These are phyloP conservation scores for Oxyteleia sp. DNA, from an alignment of 2,888 invertebrate genomes.

Conservation along the genomic window DNA sequence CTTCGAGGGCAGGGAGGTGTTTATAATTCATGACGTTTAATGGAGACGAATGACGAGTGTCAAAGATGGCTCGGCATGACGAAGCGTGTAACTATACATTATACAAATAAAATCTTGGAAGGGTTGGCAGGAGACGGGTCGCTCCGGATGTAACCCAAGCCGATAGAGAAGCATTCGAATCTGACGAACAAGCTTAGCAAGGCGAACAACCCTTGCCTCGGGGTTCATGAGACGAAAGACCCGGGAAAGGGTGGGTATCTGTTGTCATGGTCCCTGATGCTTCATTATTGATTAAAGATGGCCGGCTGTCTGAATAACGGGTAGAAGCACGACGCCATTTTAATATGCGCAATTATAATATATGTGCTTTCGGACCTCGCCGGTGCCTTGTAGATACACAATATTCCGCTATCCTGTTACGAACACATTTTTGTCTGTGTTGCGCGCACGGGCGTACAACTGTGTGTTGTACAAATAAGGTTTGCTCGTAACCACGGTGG, in stretches of 20 bases:
- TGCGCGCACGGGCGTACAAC: constrained; percentile 8
- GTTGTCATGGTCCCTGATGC: constrained; percentile 88
- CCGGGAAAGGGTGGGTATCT: constrained; percentile 85
- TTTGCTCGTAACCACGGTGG: constrained; percentile 34
- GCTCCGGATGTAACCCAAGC: constrained; percentile 81
- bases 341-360: constrained; percentile 87
- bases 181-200: constrained; percentile 80
- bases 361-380: constrained; percentile 81
- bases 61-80: constrained; percentile 64
- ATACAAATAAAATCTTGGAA: constrained; percentile 68
- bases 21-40: constrained; percentile 64
- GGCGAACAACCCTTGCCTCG: constrained; percentile 84
- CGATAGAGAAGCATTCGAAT: constrained; percentile 75
- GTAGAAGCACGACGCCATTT: constrained; percentile 84
- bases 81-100: constrained; percentile 54
- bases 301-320: constrained; percentile 81
- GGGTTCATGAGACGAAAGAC: constrained; percentile 83
- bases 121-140: constrained; percentile 69
- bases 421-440: constrained; percentile 28
- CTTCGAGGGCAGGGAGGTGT: constrained; percentile 40
- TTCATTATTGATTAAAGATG: constrained; percentile 88
- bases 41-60: constrained; percentile 69
- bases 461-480: constrained; percentile 52
- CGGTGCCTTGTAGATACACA: constrained; percentile 51
- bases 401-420: constrained; percentile 41